Percentiles rank a stretch among this genome's conserved stretches.
phyloP scores from a whole-genome alignment of 2,113 vertebrate species.

The Pelodiscus sinensis region DNA sequence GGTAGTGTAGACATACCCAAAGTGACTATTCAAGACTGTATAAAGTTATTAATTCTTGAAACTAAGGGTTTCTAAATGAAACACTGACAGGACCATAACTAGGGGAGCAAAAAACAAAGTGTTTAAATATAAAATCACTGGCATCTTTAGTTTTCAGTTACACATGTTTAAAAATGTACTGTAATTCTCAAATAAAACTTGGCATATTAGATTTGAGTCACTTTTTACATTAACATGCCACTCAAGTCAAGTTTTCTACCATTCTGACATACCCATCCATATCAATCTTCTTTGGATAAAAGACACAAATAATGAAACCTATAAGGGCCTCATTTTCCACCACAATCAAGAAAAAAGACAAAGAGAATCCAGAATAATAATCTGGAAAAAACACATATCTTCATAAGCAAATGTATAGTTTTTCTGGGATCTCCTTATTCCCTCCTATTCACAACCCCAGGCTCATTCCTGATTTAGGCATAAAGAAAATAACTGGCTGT shows the following conservation, averaged over 20 bases:
- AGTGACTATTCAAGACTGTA: background rate
- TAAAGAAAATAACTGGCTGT: background rate
- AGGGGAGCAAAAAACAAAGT: background rate
- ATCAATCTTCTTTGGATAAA: background rate
- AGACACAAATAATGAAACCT: background rate
- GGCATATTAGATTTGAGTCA: background rate
- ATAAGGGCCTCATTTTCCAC: background rate
- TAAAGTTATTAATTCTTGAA: background rate
- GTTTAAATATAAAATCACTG: background rate
- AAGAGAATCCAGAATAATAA: background rate
- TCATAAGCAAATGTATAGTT: background rate
- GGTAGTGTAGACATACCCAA: too few relatives aligned
- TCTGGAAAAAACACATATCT: background rate
- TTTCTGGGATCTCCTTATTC: rapidly evolving
- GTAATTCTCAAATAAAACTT: background rate
- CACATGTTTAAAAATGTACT: background rate
- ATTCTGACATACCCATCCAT: background rate
- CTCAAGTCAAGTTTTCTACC: background rate
- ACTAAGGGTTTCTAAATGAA: background rate
- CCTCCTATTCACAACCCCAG: background rate
- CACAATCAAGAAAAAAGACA: background rate
- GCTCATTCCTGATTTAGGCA: background rate
- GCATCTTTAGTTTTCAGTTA: background rate
- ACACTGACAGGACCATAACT: background rate
- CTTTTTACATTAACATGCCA: background rate